Percentiles rank a stretch among this genome's conserved stretches.
Conservation (phyloP, 1,140 invertebrate species). For the Drosophila arizonae region DNA sequence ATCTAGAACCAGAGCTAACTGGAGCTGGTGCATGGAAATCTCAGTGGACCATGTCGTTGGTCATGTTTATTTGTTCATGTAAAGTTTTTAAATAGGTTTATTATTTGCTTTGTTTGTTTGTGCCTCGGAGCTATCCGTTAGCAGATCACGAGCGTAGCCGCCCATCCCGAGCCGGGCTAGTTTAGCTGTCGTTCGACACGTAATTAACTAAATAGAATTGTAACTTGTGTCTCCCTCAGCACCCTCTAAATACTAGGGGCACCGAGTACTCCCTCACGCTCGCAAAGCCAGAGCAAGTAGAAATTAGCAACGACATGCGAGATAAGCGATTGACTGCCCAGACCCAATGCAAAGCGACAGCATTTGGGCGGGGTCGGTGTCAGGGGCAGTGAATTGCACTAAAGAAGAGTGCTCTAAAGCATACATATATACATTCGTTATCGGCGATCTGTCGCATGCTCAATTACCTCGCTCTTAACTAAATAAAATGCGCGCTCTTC, state of each 20-base stretch:
- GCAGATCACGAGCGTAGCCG: conserved; percentile 5
- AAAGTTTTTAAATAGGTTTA: not conserved
- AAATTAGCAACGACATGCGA: conserved; percentile 72
- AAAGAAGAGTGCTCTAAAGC: conserved; percentile 29
- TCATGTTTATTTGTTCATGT: conserved; percentile 19
- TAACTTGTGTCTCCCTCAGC: conserved; percentile 8
- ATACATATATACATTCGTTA: conserved; percentile 31
- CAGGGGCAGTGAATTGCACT: conserved; percentile 14
- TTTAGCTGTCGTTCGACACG: conserved; percentile 36
- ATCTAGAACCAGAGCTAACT: not conserved
- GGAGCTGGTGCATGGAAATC: not conserved
- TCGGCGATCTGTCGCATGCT: conserved; percentile 55
- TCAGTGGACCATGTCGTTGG: conserved; percentile 1
- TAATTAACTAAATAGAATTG: conserved; percentile 58
- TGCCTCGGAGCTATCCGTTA: not conserved
- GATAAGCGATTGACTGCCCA: conserved; percentile 64
- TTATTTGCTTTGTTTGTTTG: not conserved
- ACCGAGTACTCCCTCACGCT: conserved; percentile 21
- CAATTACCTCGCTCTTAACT: conserved; percentile 53
- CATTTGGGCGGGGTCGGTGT: conserved; percentile 15
- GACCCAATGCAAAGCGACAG: conserved; percentile 53
- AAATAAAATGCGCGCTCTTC: conserved; percentile 39
- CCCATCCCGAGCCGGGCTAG: not conserved
- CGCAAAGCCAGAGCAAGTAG: conserved; percentile 43
- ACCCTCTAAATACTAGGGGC: conserved; percentile 9